Conservation (phyloP, 2,797 vertebrate genomes). For the Periophthalmus magnuspinnatus region DNA sequence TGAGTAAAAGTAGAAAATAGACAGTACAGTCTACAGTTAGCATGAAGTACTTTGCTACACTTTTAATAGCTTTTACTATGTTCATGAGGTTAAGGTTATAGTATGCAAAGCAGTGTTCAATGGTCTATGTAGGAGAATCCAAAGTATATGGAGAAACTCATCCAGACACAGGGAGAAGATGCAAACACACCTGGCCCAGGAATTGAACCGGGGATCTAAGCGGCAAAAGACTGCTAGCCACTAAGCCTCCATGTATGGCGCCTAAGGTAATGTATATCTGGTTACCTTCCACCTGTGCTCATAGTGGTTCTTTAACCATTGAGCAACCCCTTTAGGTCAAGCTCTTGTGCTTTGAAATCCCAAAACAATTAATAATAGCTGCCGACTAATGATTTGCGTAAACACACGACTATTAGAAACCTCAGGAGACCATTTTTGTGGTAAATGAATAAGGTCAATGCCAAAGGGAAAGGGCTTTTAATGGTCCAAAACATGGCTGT, state of each 20-base stretch:
- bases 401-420: constrained; percentile 9
- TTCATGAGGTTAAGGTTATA: too few species aligned
- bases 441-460: constrained; percentile 15
- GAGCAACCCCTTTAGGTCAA: constrained; percentile 31
- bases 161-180: background rate
- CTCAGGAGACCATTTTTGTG: constrained; percentile 10
- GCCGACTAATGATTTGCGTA: constrained; percentile 6
- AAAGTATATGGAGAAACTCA: too few species aligned
- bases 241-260: too few species aligned
- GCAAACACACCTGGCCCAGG: too few species aligned
- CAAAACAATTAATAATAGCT: constrained; percentile 7
- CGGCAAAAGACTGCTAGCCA: background rate
- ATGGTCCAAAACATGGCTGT: background rate
- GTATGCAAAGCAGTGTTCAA: too few species aligned
- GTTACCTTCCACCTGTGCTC: constrained; percentile 2
- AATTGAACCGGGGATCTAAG: background rate
- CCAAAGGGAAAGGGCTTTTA: constrained; percentile 8
- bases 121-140: too few species aligned
- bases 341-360: constrained; percentile 3
- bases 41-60: too few species aligned
- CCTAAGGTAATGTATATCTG: background rate
- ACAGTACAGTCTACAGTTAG: too few species aligned
- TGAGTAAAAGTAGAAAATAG: background rate
- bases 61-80: too few species aligned
- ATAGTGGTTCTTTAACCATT: constrained; percentile 32